These are phyloP conservation scores for Ephydatia muelleri DNA, from an alignment of 37 sponge, comb jelly and placozoan species.

Conservation along the genomic window DNA sequence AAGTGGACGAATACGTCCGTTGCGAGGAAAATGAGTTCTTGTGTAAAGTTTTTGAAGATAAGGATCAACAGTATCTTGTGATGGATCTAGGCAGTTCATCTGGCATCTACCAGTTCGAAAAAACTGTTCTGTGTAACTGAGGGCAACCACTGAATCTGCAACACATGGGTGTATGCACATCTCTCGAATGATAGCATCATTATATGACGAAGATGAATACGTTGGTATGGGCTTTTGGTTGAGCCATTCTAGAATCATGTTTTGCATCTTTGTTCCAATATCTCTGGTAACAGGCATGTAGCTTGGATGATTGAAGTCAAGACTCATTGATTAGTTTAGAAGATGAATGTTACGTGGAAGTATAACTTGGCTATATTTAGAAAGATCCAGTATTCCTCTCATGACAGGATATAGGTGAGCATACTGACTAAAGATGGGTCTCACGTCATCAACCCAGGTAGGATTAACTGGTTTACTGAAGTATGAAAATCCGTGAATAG, in stretches of 20 bases:
- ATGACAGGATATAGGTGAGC: conserved; percentile 39
- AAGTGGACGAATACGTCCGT: background rate
- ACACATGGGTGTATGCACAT: background rate
- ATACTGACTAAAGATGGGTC: conserved; percentile 37
- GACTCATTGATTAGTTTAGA: conserved; percentile 22
- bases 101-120: background rate
- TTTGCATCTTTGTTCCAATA: conserved; percentile 20
- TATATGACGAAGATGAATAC: background rate
- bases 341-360: conserved; percentile 32
- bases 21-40: background rate
- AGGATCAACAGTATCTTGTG: background rate
- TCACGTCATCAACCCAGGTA: conserved; percentile 33
- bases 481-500: conserved; percentile 7
- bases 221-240: background rate
- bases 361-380: conserved; percentile 36
- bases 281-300: conserved; percentile 75
- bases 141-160: background rate
- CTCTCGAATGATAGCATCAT: background rate
- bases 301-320: conserved; percentile 20
- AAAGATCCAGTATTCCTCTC: conserved; percentile 37
- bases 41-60: background rate
- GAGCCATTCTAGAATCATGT: conserved; percentile 55
- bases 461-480: background rate
- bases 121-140: background rate
- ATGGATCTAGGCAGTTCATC: too few species aligned